Conservation (phyloP, 2,888 invertebrate genomes). For the Acholoe squamosa region DNA sequence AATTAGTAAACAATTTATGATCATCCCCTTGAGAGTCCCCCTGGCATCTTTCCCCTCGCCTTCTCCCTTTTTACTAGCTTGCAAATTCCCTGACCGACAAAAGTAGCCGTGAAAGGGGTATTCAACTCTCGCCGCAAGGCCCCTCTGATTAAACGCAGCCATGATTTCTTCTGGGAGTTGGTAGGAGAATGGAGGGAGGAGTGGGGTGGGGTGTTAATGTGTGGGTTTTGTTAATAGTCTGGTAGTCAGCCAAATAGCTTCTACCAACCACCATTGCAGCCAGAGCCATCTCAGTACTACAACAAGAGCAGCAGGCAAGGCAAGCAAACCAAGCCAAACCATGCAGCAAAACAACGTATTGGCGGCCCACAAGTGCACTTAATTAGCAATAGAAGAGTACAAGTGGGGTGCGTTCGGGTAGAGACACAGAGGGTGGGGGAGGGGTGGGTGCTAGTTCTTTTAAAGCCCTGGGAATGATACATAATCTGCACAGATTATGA, state of each 20-base stretch:
- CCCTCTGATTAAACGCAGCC: slow-evolving; percentile 6
- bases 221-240: slow-evolving; percentile 42
- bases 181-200: background rate
- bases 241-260: slow-evolving; percentile 1
- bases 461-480: too few relatives aligned
- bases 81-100: slow-evolving; percentile 8
- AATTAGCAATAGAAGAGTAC: background rate
- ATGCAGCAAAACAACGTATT: background rate
- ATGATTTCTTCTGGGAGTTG: slow-evolving; percentile 53
- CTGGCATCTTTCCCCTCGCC: background rate
- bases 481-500: too few relatives aligned
- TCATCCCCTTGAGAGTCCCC: background rate
- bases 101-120: slow-evolving; percentile 18
- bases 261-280: too few relatives aligned
- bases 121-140: background rate
- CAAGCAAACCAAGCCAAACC: background rate
- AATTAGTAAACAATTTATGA: slow-evolving; percentile 44
- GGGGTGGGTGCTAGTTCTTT: too few relatives aligned
- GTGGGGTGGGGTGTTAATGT: background rate
- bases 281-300: too few relatives aligned
- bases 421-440: too few relatives aligned
- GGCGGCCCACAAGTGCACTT: background rate
- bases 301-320: background rate
- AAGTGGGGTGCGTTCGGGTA: too few relatives aligned
- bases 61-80: background rate